Conservation (phyloP, 2,113 vertebrate genomes). For the Peromyscus polionotus region DNA sequence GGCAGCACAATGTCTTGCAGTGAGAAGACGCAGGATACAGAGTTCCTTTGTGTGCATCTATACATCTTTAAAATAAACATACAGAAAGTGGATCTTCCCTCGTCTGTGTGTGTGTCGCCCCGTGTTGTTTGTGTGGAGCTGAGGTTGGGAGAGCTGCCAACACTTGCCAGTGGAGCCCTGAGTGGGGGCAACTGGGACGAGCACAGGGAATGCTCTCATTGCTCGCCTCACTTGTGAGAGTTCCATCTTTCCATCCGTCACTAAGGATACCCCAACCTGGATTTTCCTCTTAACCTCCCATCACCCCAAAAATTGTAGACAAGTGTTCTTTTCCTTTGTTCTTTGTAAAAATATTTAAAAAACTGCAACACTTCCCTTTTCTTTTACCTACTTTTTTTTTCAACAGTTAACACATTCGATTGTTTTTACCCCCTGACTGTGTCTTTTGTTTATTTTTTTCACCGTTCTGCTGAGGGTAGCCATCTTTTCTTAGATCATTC, state of each 20-base stretch:
- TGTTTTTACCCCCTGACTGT: conserved; percentile 20
- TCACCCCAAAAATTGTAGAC: not conserved
- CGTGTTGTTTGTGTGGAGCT: conserved; percentile 4
- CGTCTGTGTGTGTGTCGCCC: conserved; percentile 7
- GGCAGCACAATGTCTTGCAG: conserved; percentile 57
- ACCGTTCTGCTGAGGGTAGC: not conserved
- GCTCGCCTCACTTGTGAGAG: conserved; percentile 32
- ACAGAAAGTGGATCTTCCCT: conserved; percentile 48
- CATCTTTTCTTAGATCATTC: not conserved
- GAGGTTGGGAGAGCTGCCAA: conserved; percentile 1
- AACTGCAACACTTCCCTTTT: not conserved
- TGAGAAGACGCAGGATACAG: conserved; percentile 56
- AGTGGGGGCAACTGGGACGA: not conserved
- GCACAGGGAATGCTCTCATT: not conserved
- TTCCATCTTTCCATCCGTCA: not conserved
- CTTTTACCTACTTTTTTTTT: not conserved
- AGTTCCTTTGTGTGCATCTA: conserved; percentile 68
- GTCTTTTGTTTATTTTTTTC: conserved; percentile 22
- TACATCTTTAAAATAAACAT: conserved; percentile 66
- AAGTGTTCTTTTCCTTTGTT: not conserved
- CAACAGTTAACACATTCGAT: not conserved
- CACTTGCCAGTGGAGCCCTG: not conserved
- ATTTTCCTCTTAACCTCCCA: not conserved
- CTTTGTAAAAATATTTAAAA: conserved; percentile 44
- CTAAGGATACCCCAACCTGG: not conserved